A percentile compares a stretch with the other conserved stretches of the same genome.
These are phyloP conservation scores for Drosophila sechellia DNA, from an alignment of 1,140 invertebrate species.

Conservation along the genomic window DNA sequence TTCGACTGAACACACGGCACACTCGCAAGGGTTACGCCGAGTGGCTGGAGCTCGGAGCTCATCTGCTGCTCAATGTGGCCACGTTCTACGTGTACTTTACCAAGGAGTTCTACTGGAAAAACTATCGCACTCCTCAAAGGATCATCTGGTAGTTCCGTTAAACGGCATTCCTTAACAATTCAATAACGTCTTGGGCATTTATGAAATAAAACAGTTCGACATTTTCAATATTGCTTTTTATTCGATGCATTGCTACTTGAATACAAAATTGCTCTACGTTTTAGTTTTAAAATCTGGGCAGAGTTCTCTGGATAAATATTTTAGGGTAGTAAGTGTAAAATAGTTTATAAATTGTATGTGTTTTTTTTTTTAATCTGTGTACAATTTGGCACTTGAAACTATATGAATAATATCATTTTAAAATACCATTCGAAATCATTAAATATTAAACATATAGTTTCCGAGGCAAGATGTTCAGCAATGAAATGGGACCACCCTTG, in stretches of 20 bases:
- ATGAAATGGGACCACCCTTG: constrained; percentile 4
- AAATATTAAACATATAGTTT: background rate
- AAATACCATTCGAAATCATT: background rate
- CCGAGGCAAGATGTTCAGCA: background rate
- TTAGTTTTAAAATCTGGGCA: constrained; percentile 37
- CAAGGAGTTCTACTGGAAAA: constrained; percentile 93
- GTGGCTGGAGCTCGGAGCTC: constrained; percentile 89
- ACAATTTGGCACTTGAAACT: background rate
- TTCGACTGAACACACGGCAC: constrained; percentile 89
- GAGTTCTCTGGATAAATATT: constrained; percentile 21
- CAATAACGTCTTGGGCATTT: constrained; percentile 8
- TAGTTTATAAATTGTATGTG: constrained; percentile 5
- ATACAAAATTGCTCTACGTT: constrained; percentile 67
- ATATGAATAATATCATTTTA: too few species aligned
- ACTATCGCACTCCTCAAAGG: constrained; percentile 91
- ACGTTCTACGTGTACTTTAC: constrained; percentile 94
- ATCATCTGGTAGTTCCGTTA: constrained; percentile 93
- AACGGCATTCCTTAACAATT: constrained; percentile 2
- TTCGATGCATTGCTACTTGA: constrained; percentile 75
- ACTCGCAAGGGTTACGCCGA: constrained; percentile 83
- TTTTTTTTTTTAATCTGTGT: background rate
- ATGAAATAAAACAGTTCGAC: constrained; percentile 12
- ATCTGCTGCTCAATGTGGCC: constrained; percentile 89
- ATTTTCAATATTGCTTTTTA: constrained; percentile 75
- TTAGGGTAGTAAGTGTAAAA: constrained; percentile 7